Percentiles rank a stretch among this genome's conserved stretches.
These are phyloP conservation scores for Fragum sueziense DNA, from an alignment of 2,888 invertebrate genomes.

Conservation along the genomic window DNA sequence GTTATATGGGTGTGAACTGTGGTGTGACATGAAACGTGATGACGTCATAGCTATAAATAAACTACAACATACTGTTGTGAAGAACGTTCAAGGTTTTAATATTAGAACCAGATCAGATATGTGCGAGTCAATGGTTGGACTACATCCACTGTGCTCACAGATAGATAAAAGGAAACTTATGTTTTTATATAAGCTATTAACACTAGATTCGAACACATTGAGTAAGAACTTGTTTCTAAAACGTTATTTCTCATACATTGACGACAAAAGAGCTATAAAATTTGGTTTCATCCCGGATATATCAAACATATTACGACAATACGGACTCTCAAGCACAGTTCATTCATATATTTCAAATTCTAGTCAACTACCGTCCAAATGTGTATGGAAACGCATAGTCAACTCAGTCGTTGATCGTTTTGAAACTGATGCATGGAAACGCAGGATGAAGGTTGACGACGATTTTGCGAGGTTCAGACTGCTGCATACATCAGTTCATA, in stretches of 20 bases:
- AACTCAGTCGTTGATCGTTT: not conserved
- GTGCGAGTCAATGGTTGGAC: constrained; percentile 22
- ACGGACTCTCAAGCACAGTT: not conserved
- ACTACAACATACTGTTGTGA: constrained; percentile 23
- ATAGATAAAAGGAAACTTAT: constrained; percentile 19
- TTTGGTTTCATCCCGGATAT: constrained; percentile 16
- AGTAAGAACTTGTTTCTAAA: not conserved
- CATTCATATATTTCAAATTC: not conserved
- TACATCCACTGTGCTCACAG: not conserved
- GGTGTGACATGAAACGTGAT: constrained; percentile 7
- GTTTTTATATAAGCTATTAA: constrained; percentile 21
- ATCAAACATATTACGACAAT: not conserved
- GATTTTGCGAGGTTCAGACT: not conserved
- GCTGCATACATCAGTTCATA: not conserved
- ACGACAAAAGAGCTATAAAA: not conserved
- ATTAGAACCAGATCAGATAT: too few relatives aligned
- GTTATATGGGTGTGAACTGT: constrained; percentile 27
- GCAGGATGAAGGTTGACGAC: not conserved
- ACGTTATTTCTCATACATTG: not conserved
- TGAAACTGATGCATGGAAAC: not conserved
- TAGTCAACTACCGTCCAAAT: not conserved
- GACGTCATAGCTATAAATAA: not conserved
- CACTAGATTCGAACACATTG: too few relatives aligned
- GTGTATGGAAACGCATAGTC: not conserved
- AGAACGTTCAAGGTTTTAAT: constrained; percentile 16